Percentiles rank a stretch among this genome's conserved stretches.
Conservation (phyloP, 2,113 vertebrate species). For the Periophthalmus modestus region DNA sequence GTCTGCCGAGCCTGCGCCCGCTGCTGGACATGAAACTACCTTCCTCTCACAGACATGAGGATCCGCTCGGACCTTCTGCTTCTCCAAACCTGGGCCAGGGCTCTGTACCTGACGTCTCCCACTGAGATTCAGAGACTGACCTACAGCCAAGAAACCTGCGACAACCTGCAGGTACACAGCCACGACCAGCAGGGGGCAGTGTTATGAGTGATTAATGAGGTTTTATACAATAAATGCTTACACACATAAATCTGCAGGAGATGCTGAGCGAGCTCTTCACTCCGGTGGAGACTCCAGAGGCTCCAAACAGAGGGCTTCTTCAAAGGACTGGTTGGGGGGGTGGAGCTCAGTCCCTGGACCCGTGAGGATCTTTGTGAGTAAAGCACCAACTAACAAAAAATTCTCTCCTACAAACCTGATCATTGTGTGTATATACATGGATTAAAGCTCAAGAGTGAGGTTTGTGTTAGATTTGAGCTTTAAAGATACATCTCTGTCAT, state of each 20-base stretch:
- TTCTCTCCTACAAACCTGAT: too few species aligned
- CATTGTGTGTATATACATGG: too few species aligned
- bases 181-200: background rate
- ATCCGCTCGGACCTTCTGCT: constrained; percentile 99
- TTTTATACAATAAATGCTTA: too few species aligned
- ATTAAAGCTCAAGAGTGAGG: too few species aligned
- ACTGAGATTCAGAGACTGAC: constrained; percentile 98
- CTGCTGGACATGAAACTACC: constrained; percentile 95
- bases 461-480: too few species aligned
- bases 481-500: too few species aligned
- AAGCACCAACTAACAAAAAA: background rate
- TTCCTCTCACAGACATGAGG: constrained; percentile 97
- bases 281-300: constrained; percentile 96
- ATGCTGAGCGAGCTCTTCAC: constrained; percentile 98
- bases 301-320: constrained; percentile 98
- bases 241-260: constrained; percentile 84
- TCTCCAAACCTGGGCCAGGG: constrained; percentile 96
- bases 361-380: constrained; percentile 97
- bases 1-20: constrained; percentile 94
- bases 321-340: constrained; percentile 97
- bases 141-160: constrained; percentile 97
- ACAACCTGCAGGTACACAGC: constrained; percentile 92
- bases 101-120: constrained; percentile 93
- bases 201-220: background rate
- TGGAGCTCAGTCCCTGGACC: constrained; percentile 94